A percentile compares a stretch with the other conserved stretches of the same genome.
Conservation (phyloP, 2,888 invertebrate species). For the Philereme transversata region DNA sequence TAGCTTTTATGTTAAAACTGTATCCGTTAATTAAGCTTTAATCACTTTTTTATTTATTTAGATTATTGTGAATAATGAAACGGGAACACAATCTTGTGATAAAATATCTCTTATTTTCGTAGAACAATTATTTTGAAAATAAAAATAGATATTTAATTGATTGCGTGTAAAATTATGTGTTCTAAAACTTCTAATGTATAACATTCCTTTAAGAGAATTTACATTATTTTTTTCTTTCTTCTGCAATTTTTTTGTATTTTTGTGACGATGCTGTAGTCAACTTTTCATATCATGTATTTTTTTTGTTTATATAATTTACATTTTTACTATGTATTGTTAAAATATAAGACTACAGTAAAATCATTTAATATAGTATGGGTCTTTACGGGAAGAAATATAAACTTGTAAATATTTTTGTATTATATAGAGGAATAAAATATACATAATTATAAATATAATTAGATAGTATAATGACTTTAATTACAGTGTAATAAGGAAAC, state of each 20-base stretch:
- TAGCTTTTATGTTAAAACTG: slow-evolving; percentile 29
- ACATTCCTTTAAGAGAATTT: slow-evolving; percentile 45
- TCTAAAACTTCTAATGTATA: slow-evolving; percentile 45
- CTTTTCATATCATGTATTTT: slow-evolving; percentile 37
- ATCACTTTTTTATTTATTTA: slow-evolving; percentile 70
- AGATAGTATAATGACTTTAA: slow-evolving; percentile 82
- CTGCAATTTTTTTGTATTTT: slow-evolving; percentile 49
- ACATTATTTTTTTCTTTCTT: slow-evolving; percentile 41
- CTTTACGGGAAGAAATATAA: slow-evolving; percentile 69
- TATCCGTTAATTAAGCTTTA: slow-evolving; percentile 69
- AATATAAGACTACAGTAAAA: slow-evolving; percentile 26
- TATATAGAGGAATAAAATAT: slow-evolving; percentile 75
- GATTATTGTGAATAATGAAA: slow-evolving; percentile 49
- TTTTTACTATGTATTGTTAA: slow-evolving; percentile 16
- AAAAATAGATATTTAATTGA: slow-evolving; percentile 51
- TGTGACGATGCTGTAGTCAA: slow-evolving; percentile 41
- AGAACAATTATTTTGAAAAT: slow-evolving; percentile 47
- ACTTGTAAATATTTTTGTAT: slow-evolving; percentile 81
- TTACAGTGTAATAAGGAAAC: slow-evolving; percentile 79
- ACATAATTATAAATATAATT: slow-evolving; percentile 76
- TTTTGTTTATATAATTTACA: slow-evolving; percentile 19
- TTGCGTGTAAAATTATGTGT: slow-evolving; percentile 55
- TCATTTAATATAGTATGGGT: slow-evolving; percentile 56
- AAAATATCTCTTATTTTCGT: slow-evolving; percentile 63
- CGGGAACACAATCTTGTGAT: slow-evolving; percentile 78